phyloP scores from a whole-genome alignment of 2,113 vertebrate species.

The Bucco capensis region DNA sequence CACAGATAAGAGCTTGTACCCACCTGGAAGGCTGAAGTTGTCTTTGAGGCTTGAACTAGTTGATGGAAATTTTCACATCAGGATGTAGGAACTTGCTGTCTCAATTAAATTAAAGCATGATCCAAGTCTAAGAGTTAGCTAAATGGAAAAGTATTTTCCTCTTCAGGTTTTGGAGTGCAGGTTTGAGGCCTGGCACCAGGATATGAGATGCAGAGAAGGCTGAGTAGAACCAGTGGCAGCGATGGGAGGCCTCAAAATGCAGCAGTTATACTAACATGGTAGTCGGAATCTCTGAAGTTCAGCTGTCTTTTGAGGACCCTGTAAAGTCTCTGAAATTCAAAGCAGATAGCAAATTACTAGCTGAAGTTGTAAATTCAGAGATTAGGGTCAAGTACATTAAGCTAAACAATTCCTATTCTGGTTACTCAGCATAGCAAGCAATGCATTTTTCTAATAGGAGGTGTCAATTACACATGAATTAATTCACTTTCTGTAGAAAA shows the following conservation, averaged over 20 bases:
- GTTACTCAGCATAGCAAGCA: neutral
- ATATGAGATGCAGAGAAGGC: neutral
- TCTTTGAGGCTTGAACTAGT: neutral
- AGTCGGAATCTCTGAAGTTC: neutral
- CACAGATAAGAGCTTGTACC: neutral
- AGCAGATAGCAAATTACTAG: neutral
- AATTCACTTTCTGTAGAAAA: neutral
- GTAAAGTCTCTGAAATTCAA: neutral
- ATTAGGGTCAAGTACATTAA: neutral
- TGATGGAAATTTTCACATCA: neutral
- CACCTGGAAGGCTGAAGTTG: neutral
- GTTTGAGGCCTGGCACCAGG: neutral
- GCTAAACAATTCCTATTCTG: neutral
- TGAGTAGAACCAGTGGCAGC: neutral
- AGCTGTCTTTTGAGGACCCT: neutral
- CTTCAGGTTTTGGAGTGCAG: neutral
- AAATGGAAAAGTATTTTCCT: neutral
- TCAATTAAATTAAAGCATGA: neutral
- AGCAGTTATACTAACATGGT: neutral
- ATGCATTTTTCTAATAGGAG: rapidly evolving
- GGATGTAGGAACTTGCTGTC: neutral
- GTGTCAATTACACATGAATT: neutral
- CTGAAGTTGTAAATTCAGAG: neutral
- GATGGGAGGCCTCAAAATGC: neutral
- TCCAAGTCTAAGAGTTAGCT: neutral